Evolutionary conservation across 2,113 vertebrate species (phyloP).

Genomic region (Triplophysa dalaica): DNA sequence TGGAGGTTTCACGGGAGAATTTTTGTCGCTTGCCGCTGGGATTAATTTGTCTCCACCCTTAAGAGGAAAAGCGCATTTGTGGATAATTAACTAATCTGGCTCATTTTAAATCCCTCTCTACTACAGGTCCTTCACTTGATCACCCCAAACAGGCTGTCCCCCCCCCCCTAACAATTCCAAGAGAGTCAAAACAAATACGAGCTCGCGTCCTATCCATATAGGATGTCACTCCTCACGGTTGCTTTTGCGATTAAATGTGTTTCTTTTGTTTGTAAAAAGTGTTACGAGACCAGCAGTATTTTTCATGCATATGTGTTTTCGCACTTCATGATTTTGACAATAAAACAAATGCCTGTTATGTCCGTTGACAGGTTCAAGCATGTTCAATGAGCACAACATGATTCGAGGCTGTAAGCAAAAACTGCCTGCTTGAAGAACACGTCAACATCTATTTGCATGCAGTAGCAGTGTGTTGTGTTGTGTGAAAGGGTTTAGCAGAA

Average conservation of each 20-base stretch:
- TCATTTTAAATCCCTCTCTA: constrained; percentile 63
- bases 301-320: not conserved
- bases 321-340: constrained; percentile 9
- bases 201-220: constrained; percentile 7
- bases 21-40: constrained; percentile 60
- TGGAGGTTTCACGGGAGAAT: constrained; percentile 43
- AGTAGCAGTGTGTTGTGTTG: constrained; percentile 25
- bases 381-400: not conserved
- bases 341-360: constrained; percentile 16
- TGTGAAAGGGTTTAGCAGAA: not conserved
- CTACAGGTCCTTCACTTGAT: constrained; percentile 66
- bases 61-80: constrained; percentile 75
- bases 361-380: constrained; percentile 29
- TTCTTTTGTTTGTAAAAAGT: not conserved
- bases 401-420: constrained; percentile 17
- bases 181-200: constrained; percentile 30
- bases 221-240: not conserved
- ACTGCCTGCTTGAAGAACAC: constrained; percentile 30
- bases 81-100: constrained; percentile 77
- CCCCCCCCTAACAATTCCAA: constrained; percentile 15
- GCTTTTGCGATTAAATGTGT: not conserved
- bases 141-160: constrained; percentile 52
- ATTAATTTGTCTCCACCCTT: constrained; percentile 78
- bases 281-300: not conserved
- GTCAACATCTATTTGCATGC: constrained; percentile 38